Percentiles rank a stretch among this genome's conserved stretches.
These are phyloP conservation scores for Lycophotia porphyrea DNA, from an alignment of 2,888 invertebrate genomes.

Conservation along the genomic window DNA sequence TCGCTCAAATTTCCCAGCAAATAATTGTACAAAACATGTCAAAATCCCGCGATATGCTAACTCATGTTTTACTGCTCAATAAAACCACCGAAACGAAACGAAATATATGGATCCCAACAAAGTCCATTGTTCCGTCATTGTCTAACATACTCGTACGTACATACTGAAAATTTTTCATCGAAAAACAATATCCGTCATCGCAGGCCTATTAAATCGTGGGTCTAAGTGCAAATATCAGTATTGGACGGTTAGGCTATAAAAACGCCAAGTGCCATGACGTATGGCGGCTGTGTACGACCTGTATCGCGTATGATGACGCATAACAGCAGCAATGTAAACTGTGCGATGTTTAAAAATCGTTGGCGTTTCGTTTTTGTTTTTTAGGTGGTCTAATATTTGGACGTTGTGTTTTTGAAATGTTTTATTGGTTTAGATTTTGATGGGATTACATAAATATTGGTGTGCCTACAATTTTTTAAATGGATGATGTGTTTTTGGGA, in stretches of 20 bases:
- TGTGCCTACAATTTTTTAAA: neutral
- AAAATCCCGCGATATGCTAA: conserved; percentile 17
- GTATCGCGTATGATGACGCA: conserved; percentile 60
- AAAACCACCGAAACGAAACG: conserved; percentile 38
- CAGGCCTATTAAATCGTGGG: conserved; percentile 60
- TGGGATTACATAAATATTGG: conserved; percentile 4
- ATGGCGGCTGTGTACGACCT: conserved; percentile 61
- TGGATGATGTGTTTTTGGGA: neutral
- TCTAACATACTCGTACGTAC: conserved; percentile 45
- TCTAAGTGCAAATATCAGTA: conserved; percentile 66
- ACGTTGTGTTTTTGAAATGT: conserved; percentile 12
- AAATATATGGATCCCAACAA: conserved; percentile 46
- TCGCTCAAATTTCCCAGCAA: neutral
- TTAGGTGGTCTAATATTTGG: conserved; percentile 31
- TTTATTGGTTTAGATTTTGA: conserved; percentile 35
- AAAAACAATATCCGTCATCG: conserved; percentile 61
- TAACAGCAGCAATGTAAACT: conserved; percentile 66
- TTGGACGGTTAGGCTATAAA: conserved; percentile 68
- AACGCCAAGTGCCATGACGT: conserved; percentile 68
- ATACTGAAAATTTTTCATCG: conserved; percentile 57
- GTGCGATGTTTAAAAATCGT: conserved; percentile 58
- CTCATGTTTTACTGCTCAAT: conserved; percentile 48
- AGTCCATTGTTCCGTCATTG: conserved; percentile 50
- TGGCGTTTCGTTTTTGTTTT: conserved; percentile 44
- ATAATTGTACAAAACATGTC: conserved; percentile 26